Percentiles rank a stretch among this genome's conserved stretches.
These are phyloP conservation scores for Symphodus melops DNA, from an alignment of 2,113 vertebrate species.

Conservation along the genomic window DNA sequence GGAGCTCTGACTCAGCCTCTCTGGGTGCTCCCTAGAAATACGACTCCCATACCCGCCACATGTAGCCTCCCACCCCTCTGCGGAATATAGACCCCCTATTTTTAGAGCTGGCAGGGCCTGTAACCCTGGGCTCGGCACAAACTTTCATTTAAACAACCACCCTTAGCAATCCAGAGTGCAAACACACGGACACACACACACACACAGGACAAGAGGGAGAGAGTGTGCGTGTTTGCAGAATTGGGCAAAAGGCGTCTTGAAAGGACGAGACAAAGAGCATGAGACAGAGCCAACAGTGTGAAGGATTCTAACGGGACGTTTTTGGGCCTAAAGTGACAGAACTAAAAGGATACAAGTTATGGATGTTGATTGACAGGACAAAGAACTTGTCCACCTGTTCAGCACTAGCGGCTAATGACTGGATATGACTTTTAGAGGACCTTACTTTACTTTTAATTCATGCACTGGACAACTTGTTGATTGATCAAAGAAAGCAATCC, in stretches of 20 bases:
- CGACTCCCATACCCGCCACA: constrained; percentile 73
- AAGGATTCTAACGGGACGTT: constrained; percentile 33
- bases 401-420: constrained; percentile 12
- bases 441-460: constrained; percentile 32
- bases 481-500: constrained; percentile 10
- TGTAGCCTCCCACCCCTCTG: constrained; percentile 80
- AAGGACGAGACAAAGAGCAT: constrained; percentile 39
- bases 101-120: constrained; percentile 79
- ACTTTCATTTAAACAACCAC: constrained; percentile 75
- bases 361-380: constrained; percentile 58
- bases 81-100: constrained; percentile 85
- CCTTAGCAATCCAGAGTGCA: constrained; percentile 53
- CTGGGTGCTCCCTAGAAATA: constrained; percentile 76
- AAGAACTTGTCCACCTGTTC: constrained; percentile 57
- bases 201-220: constrained; percentile 44
- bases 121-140: constrained; percentile 71
- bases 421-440: constrained; percentile 31
- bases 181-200: constrained; percentile 40
- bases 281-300: constrained; percentile 24
- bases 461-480: constrained; percentile 40
- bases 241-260: constrained; percentile 32
- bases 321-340: constrained; percentile 25
- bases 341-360: constrained; percentile 30
- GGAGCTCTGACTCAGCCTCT: constrained; percentile 72
- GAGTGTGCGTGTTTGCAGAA: constrained; percentile 45